A percentile compares a stretch with the other conserved stretches of the same genome.
Evolutionary conservation across 2,113 vertebrate species (phyloP).

Genomic region (Salvator merianae): DNA sequence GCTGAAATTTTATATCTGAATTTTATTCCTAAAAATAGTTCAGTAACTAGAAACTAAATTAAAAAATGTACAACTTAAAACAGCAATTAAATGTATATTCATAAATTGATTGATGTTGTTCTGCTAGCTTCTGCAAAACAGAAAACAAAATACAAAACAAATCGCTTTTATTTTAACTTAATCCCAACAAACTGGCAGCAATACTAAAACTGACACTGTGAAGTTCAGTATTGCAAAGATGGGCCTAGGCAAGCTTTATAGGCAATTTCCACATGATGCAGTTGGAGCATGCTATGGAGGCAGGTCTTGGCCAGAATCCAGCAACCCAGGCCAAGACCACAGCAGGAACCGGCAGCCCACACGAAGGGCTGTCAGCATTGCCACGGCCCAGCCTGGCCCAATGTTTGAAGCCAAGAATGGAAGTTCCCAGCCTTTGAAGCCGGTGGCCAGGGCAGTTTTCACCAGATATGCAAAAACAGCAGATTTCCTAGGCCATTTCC

Average conservation of each 20-base stretch:
- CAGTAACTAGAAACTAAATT: neutral
- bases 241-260: neutral
- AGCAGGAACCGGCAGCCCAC: too few relatives aligned
- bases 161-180: conserved; percentile 20
- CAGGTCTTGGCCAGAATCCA: too few relatives aligned
- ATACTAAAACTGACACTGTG: neutral
- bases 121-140: neutral
- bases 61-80: neutral
- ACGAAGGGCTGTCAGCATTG: too few relatives aligned
- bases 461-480: too few relatives aligned
- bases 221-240: neutral
- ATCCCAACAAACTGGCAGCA: conserved; percentile 14
- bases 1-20: conserved; percentile 4
- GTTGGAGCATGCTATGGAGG: too few relatives aligned
- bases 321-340: too few relatives aligned
- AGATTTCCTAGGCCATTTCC: too few relatives aligned
- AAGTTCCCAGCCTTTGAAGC: too few relatives aligned
- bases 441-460: too few relatives aligned
- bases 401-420: too few relatives aligned
- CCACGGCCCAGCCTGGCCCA: too few relatives aligned
- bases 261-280: too few relatives aligned
- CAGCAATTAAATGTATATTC: neutral
- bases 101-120: neutral
- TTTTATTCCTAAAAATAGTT: neutral
- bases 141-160: conserved; percentile 7